Evolutionary conservation across 1,140 invertebrate species (phyloP), one percentile per base, ranked within the genome.

Genomic region (Periplaneta americana): DNA sequence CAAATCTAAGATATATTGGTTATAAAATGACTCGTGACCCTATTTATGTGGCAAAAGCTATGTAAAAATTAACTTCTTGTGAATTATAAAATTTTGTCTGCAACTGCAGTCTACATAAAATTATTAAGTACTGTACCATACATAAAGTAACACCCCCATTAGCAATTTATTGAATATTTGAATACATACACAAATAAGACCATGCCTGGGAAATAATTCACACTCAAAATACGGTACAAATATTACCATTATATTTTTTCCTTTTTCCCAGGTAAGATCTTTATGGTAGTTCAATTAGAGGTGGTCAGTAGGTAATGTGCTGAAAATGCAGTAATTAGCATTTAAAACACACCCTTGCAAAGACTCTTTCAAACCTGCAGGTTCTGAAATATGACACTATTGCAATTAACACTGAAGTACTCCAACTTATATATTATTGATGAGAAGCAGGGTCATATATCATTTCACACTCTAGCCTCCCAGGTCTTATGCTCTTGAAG

Each of bases 291-390:
- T 76, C 80, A 77, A 81, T 77, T 78, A 80, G 35, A 75, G 77
- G 77, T 80, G 82, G 34, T 75, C 77, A 77, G 82, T 77, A 81
- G 82, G n/a, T 81, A 77, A 83, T 78, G 37, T 83, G 82, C 82
- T 83, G 82, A 81, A 83, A 83, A 83, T 76, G 82, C 74, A 83
- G 82, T 77, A 83, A 83, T 82, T 37, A 34, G 34, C 31, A 48
- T 81, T 80, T 74, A 80, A 66, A 34, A 78, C 34, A 78, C 76
- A 78, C 35, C 32, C 75, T 76, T 34, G 34, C 15, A 76, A 57
- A 75, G 37, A 78, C 11, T 31, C 3, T 28, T 36, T 78, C 28
- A 36, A 66, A n/a, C 48, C n/a, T n/a, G 48, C 22, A 66, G 48
- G 48, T 66, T 66, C 4, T 28, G 48, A 66, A 66, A 66, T 28